phyloP scores from a whole-genome alignment of 2,888 invertebrate genomes.

The Syrista parreyssii region DNA sequence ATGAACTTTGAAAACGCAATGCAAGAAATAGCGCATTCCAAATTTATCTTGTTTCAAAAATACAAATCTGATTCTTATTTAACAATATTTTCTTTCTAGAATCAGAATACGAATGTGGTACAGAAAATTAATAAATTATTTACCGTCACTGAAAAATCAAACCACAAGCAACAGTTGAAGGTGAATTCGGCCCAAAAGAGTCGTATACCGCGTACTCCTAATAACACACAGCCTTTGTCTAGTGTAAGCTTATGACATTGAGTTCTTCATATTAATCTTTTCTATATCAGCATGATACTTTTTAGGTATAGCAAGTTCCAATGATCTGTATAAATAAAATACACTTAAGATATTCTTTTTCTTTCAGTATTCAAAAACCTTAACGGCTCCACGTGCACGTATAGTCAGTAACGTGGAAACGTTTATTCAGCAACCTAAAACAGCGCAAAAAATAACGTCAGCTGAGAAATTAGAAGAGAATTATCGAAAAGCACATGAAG shows the following conservation, averaged over 20 bases:
- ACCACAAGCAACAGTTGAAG: constrained; percentile 33
- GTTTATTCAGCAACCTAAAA: constrained; percentile 51
- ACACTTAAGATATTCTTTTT: background rate
- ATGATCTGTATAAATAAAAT: background rate
- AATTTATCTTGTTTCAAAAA: background rate
- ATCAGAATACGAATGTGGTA: constrained; percentile 26
- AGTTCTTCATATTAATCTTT: background rate
- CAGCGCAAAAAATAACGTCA: constrained; percentile 48
- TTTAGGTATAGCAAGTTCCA: background rate
- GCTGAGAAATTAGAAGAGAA: constrained; percentile 59
- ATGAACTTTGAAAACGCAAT: background rate
- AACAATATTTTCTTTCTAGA: constrained; percentile 36
- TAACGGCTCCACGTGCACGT: constrained; percentile 59
- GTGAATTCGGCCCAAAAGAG: constrained; percentile 49
- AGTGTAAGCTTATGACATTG: constrained; percentile 38
- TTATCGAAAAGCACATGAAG: constrained; percentile 57
- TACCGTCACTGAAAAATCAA: constrained; percentile 36
- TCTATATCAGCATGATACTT: background rate
- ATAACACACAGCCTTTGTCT: constrained; percentile 31
- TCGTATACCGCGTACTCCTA: constrained; percentile 53
- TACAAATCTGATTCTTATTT: background rate
- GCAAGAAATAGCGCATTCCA: background rate
- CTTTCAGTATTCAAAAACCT: constrained; percentile 50
- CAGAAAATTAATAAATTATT: constrained; percentile 36
- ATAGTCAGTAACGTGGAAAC: constrained; percentile 52